A percentile compares a stretch with the other conserved stretches of the same genome.
phyloP scores from a whole-genome alignment of 1,140 invertebrate genomes.

The Andricus grossulariae region DNA sequence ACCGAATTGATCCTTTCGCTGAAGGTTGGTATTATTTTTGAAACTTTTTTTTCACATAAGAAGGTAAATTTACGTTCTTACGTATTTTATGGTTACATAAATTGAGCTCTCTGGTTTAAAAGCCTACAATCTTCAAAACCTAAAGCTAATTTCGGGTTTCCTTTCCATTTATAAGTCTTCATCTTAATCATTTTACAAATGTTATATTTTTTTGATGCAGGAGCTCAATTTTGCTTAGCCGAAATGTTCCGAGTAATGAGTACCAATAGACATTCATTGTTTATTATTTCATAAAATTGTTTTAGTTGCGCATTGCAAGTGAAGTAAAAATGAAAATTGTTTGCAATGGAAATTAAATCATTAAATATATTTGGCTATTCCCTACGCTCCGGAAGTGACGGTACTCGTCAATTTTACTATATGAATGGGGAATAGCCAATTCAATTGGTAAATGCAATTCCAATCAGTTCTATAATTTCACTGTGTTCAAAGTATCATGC shows the following conservation, averaged over 20 bases:
- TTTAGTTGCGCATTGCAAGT: background rate
- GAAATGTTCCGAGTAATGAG: too few relatives aligned
- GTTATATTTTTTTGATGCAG: background rate
- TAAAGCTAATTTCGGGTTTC: background rate
- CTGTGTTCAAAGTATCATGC: too few relatives aligned
- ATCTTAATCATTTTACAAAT: background rate
- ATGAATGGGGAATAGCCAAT: too few relatives aligned
- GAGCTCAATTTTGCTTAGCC: background rate
- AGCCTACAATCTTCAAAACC: background rate
- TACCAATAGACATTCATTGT: too few relatives aligned
- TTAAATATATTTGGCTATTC: slow-evolving; percentile 12
- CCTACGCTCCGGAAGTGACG: too few relatives aligned
- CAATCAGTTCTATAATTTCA: too few relatives aligned
- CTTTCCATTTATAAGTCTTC: background rate
- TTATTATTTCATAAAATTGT: background rate
- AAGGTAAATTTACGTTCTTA: slow-evolving; percentile 10
- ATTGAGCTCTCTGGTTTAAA: background rate
- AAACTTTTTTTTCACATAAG: background rate
- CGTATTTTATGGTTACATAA: background rate
- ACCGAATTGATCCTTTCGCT: slow-evolving; percentile 96
- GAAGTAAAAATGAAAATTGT: slow-evolving; percentile 2
- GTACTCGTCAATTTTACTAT: too few relatives aligned
- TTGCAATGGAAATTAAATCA: slow-evolving; percentile 41
- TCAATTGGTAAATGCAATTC: too few relatives aligned
- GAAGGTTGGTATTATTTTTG: slow-evolving; percentile 86